phyloP scores from a whole-genome alignment of 92 coral and sea anemone genomes.

The Zoanthus gigantus region DNA sequence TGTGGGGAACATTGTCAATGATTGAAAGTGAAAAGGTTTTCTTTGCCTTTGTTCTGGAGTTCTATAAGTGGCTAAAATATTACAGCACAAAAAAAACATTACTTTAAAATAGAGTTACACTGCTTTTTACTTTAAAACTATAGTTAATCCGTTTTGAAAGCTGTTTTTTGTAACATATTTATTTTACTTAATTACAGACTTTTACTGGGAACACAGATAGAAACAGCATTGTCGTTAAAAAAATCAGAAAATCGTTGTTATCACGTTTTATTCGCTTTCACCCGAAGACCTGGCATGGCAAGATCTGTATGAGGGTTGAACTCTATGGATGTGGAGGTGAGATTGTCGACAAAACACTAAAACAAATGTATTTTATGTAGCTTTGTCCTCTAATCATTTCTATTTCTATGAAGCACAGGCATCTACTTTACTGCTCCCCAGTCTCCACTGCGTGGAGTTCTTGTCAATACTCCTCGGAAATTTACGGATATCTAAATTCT shows the following conservation, averaged over 20 bases:
- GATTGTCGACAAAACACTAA: too few species aligned
- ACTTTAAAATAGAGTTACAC: neutral
- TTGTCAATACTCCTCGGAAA: too few species aligned
- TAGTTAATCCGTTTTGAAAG: neutral
- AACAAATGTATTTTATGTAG: too few species aligned
- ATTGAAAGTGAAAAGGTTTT: neutral
- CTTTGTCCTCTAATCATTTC: too few species aligned
- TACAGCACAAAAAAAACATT: too few species aligned
- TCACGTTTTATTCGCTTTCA: slow-evolving; percentile 16
- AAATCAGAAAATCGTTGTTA: slow-evolving; percentile 2
- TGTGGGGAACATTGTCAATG: too few species aligned
- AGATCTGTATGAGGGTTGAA: slow-evolving; percentile 43
- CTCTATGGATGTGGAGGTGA: slow-evolving; percentile 38
- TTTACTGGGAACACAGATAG: slow-evolving; percentile 31
- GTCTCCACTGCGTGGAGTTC: too few species aligned
- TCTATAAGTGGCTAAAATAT: too few species aligned
- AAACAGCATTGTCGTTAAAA: slow-evolving; percentile 20
- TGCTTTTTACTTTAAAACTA: neutral
- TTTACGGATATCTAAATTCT: too few species aligned
- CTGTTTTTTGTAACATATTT: neutral
- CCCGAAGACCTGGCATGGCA: slow-evolving; percentile 27
- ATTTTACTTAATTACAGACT: neutral
- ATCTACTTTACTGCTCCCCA: too few species aligned
- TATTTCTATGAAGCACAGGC: too few species aligned
- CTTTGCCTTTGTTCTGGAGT: too few species aligned